A percentile compares a stretch with the other conserved stretches of the same genome.
These are phyloP conservation scores for Stenichneumon culpator DNA, from an alignment of 2,888 invertebrate species.

Conservation along the genomic window DNA sequence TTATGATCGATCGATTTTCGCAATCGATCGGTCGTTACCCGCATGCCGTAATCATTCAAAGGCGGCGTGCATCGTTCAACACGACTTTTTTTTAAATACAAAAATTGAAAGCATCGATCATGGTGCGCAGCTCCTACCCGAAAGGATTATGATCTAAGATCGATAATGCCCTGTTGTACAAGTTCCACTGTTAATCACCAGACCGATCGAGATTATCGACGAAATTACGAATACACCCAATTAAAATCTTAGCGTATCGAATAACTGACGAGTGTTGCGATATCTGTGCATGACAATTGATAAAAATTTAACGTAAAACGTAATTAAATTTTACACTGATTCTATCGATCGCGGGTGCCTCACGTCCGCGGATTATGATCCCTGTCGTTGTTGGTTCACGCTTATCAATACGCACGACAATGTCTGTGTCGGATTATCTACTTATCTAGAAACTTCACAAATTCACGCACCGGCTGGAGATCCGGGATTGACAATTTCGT, in stretches of 20 bases:
- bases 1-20: constrained; percentile 38
- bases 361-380: background rate
- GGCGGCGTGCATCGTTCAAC: background rate
- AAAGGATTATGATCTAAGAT: constrained; percentile 2
- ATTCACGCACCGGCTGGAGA: background rate
- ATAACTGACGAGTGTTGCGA: background rate
- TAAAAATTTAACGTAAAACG: background rate
- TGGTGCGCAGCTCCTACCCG: background rate
- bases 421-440: constrained; percentile 10
- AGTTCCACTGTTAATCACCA: constrained; percentile 14
- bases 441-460: constrained; percentile 1
- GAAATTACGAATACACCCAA: background rate
- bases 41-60: background rate
- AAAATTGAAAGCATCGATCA: background rate
- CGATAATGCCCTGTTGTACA: background rate
- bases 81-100: background rate
- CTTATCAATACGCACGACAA: background rate
- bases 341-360: background rate
- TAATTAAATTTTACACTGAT: background rate
- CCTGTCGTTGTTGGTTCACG: background rate
- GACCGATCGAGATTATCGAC: background rate
- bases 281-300: background rate
- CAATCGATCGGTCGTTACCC: background rate
- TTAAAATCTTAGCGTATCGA: background rate
- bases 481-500: constrained; percentile 5